Evolutionary conservation across 2,797 vertebrate species (phyloP).

Genomic region (Crocodylus rhombifer): DNA sequence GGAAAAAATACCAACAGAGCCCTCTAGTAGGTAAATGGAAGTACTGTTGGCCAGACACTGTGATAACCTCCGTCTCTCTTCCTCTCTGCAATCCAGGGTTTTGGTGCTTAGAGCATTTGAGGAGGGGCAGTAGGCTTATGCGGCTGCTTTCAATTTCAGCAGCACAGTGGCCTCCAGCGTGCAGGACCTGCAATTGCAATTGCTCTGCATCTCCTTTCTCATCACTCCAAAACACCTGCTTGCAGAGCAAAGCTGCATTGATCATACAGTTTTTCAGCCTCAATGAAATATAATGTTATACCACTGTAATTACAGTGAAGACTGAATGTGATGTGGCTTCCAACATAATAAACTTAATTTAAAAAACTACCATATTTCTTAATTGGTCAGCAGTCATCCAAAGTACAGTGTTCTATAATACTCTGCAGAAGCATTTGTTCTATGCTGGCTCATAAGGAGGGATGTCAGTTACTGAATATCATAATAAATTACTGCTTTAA

Average conservation of each 20-base stretch:
- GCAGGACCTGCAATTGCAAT: accelerated
- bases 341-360: not conserved
- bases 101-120: too few relatives aligned
- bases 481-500: conserved; percentile 11
- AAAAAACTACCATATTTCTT: not conserved
- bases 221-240: accelerated
- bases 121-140: not conserved
- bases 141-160: not conserved
- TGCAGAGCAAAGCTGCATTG: not conserved
- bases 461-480: not conserved
- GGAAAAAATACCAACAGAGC: too few relatives aligned
- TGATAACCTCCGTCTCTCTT: too few relatives aligned
- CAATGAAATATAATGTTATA: accelerated
- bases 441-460: conserved; percentile 31
- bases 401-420: not conserved
- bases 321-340: not conserved
- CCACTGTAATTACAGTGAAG: not conserved
- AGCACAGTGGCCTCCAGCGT: conserved; percentile 44
- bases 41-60: too few relatives aligned
- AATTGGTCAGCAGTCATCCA: not conserved
- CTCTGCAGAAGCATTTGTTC: too few relatives aligned
- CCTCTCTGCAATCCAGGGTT: too few relatives aligned
- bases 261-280: accelerated
- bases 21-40: too few relatives aligned
- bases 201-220: accelerated